A percentile compares a stretch with the other conserved stretches of the same genome.
Conservation (phyloP, 1,140 invertebrate genomes). For the Zaprionus africanus region DNA sequence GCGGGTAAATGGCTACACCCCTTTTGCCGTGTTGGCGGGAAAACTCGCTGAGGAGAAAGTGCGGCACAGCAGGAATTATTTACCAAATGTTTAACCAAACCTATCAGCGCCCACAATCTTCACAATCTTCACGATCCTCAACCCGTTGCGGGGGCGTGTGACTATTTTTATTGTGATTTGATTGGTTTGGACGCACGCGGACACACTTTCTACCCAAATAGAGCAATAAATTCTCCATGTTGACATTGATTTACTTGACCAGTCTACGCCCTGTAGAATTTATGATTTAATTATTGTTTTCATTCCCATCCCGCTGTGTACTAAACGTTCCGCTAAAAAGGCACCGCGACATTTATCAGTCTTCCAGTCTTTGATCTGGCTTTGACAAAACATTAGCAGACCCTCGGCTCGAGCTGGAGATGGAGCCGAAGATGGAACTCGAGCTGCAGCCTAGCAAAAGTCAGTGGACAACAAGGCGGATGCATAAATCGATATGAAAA, state of each 20-base stretch:
- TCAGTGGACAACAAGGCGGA: constrained; percentile 49
- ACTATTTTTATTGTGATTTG: constrained; percentile 76
- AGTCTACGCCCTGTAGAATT: constrained; percentile 43
- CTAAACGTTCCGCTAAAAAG: constrained; percentile 59
- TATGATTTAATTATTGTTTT: constrained; percentile 83
- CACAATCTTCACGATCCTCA: constrained; percentile 28
- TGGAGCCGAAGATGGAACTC: not conserved
- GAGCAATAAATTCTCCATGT: constrained; percentile 72
- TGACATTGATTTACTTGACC: constrained; percentile 67
- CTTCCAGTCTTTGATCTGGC: constrained; percentile 36
- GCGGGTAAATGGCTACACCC: not conserved
- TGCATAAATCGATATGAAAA: constrained; percentile 83
- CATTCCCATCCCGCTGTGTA: constrained; percentile 47
- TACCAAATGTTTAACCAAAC: constrained; percentile 39
- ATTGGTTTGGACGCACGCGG: constrained; percentile 43
- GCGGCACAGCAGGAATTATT: constrained; percentile 33
- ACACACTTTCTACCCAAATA: constrained; percentile 68
- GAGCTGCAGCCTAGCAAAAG: constrained; percentile 19
- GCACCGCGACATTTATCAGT: constrained; percentile 49
- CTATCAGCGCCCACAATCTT: constrained; percentile 36
- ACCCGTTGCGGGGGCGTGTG: constrained; percentile 59
- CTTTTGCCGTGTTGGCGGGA: not conserved
- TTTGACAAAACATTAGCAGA: constrained; percentile 45
- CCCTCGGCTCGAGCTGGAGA: not conserved
- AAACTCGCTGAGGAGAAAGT: constrained; percentile 5